A percentile compares a stretch with the other conserved stretches of the same genome.
Conservation (phyloP, 2,113 vertebrate genomes). For the Elephas maximus region DNA sequence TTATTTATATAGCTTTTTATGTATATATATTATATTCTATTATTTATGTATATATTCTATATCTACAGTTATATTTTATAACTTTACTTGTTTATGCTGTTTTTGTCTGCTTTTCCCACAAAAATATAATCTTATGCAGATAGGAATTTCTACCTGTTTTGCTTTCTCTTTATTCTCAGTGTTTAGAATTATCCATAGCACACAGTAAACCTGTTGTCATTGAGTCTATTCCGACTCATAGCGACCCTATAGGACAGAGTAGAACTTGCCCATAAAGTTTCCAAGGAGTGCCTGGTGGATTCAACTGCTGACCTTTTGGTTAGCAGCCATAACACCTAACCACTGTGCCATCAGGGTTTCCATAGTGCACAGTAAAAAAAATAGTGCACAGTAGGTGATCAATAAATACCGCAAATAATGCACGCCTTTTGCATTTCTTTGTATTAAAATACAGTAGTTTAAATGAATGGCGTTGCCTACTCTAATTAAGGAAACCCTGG, state of each 20-base stretch:
- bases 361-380: not conserved
- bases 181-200: conserved; percentile 1
- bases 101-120: conserved; percentile 16
- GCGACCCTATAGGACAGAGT: no score
- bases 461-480: conserved; percentile 13
- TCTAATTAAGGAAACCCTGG: not conserved
- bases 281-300: no score
- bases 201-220: no score
- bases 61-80: not conserved
- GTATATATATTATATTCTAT: not conserved
- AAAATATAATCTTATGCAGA: conserved; percentile 46
- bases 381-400: not conserved
- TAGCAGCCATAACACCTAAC: no score
- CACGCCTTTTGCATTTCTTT: no score
- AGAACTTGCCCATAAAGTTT: no score
- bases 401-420: not conserved
- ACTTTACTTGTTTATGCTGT: not conserved
- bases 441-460: not conserved
- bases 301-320: no score
- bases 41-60: not conserved
- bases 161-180: conserved; percentile 29
- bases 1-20: not conserved
- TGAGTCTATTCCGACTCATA: no score
- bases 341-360: not conserved
- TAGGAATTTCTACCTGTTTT: conserved; percentile 27